Base-by-base conservation (phyloP, 1,140 invertebrate species). In the Dinothrombium tinctorium region DNA sequence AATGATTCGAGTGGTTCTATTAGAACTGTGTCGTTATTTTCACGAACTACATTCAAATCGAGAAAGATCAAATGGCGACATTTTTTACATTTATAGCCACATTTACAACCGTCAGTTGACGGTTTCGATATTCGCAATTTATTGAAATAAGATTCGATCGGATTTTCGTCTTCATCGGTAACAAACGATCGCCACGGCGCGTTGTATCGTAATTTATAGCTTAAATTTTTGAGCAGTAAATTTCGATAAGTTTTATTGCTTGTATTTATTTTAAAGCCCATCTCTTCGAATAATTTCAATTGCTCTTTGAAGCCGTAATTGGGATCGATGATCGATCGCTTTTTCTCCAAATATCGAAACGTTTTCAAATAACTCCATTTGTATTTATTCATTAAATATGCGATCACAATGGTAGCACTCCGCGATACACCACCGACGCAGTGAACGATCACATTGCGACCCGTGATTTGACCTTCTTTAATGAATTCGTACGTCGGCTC, bases 391-490 rank as follows among this genome's bases (percentile, higher is more conserved):
- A 86, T 82, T 22, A 83, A 59, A 54, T 75, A 83, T 15, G 76
- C 76, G 45, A 82, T 74, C 0, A 84, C 71, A 3, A 82, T 61
- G 0, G 77, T 73, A 1, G 76, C 73, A 50, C 78, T 83, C 42
- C 81, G 61, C 2, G 79, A 83, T n/a, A 84, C 71, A 15, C 79
- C 79, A 53, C 72, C 80, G 51, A 80, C 78, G 58, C 72, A 53
- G 37, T 53, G 51, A 3, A 52, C 50, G 8, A 52, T 37, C 28
- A 52, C 42, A n/a, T 28, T 38, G 35, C 42, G 40, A 20, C 38
- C 40, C 17, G 15, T 40, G 3, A 9, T 20, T 4, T 50, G 11
- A 17, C 44, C 47, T 4, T 36, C 23, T 14, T 50, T 45, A 17
- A 51, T 50, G 37, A 51, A 51, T 22, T 47, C 40, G 25, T 29